Conservation (phyloP, 2,888 invertebrate species). For the Netelia fuscicornis region DNA sequence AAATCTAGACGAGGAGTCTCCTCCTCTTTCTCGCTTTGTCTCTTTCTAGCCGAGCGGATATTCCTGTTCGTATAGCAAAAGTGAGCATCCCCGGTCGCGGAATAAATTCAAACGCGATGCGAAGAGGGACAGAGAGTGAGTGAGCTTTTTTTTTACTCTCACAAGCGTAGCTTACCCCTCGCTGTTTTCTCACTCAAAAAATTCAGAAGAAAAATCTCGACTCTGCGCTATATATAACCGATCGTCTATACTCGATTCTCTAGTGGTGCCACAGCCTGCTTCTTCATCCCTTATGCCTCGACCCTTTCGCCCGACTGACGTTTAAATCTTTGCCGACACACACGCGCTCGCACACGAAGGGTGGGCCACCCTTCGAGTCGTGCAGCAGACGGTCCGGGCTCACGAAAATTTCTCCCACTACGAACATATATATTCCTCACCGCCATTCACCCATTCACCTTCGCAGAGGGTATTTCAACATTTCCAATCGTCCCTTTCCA, state of each 20-base stretch:
- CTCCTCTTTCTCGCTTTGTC: constrained; percentile 19
- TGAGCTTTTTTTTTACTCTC: background rate
- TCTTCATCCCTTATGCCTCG: constrained; percentile 64
- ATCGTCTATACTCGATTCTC: constrained; percentile 66
- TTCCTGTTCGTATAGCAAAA: constrained; percentile 73
- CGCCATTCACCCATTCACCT: constrained; percentile 42
- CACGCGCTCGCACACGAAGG: background rate
- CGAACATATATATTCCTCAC: constrained; percentile 19
- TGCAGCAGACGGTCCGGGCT: constrained; percentile 35
- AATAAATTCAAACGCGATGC: constrained; percentile 74
- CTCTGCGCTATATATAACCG: constrained; percentile 64
- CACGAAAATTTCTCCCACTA: constrained; percentile 31
- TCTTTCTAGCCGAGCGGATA: constrained; percentile 63
- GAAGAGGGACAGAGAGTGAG: constrained; percentile 35
- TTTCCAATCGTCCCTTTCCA: constrained; percentile 62
- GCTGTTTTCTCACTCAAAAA: constrained; percentile 60
- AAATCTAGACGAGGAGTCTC: constrained; percentile 26
- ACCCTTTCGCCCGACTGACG: constrained; percentile 67
- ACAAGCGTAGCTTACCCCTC: constrained; percentile 50
- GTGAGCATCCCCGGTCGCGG: constrained; percentile 72
- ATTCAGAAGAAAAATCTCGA: constrained; percentile 65
- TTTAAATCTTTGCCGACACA: constrained; percentile 56
- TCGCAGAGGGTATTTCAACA: constrained; percentile 54
- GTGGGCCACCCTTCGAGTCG: constrained; percentile 44
- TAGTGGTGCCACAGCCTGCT: constrained; percentile 60